Evolutionary conservation across 2,797 vertebrate species (phyloP).

Genomic region (Aselliscus stoliczkanus): DNA sequence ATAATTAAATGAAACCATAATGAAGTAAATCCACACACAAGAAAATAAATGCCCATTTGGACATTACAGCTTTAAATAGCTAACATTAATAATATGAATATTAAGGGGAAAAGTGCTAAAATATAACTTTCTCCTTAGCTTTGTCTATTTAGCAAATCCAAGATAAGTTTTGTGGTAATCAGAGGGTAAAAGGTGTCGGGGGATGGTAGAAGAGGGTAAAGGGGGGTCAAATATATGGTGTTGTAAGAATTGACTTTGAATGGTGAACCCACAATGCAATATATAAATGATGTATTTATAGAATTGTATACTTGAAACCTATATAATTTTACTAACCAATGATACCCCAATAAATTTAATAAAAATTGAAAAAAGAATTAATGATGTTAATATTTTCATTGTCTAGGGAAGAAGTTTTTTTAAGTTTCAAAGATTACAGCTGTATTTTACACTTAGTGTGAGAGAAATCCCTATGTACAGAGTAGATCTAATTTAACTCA

Average conservation of each 20-base stretch:
- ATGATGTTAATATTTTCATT: slow-evolving; percentile 15
- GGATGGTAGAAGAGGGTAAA: too few species aligned
- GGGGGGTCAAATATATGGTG: too few species aligned
- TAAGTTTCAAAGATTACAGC: slow-evolving; percentile 5
- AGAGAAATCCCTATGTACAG: background rate
- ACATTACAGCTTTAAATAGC: slow-evolving; percentile 2
- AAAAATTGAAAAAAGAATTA: background rate
- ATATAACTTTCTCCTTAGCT: slow-evolving; percentile 38
- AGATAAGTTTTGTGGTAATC: background rate
- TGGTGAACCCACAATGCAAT: too few species aligned
- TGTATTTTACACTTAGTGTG: background rate
- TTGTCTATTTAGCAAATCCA: slow-evolving; percentile 36
- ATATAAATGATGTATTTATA: too few species aligned
- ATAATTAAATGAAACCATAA: background rate
- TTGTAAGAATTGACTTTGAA: too few species aligned
- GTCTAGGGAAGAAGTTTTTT: background rate
- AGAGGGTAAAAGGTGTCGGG: too few species aligned
- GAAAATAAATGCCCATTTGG: background rate
- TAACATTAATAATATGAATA: background rate
- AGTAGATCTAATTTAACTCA: background rate
- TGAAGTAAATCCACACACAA: background rate
- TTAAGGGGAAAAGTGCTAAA: slow-evolving; percentile 29
- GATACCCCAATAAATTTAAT: too few species aligned
- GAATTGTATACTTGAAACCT: too few species aligned
- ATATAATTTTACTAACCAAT: too few species aligned